phyloP scores from a whole-genome alignment of 2,797 vertebrate species.

The Tokudaia muenninki region DNA sequence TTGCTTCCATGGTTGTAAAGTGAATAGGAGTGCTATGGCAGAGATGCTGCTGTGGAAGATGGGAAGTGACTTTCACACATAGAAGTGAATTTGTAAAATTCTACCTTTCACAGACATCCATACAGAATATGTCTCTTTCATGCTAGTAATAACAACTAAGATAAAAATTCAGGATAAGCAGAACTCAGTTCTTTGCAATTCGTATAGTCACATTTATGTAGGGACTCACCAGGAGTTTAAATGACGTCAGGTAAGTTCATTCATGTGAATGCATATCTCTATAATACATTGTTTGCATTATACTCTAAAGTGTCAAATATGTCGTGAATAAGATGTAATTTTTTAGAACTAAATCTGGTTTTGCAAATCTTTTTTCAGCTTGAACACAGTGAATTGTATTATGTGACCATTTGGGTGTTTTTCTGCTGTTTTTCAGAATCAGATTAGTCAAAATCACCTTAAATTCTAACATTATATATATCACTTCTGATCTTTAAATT shows the following conservation, averaged over 20 bases:
- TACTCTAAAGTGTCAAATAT: conserved; percentile 62
- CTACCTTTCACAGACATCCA: not conserved
- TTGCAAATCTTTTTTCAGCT: conserved; percentile 72
- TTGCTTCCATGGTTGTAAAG: not conserved
- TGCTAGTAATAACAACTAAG: not conserved
- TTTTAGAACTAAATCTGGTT: conserved; percentile 46
- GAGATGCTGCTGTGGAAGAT: not conserved
- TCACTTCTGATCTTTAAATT: conserved; percentile 89
- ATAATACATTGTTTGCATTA: conserved; percentile 67
- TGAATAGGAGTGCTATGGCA: not conserved
- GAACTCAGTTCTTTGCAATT: conserved; percentile 8
- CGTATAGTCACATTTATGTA: conserved; percentile 36
- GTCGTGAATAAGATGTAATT: conserved; percentile 70
- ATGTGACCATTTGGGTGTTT: conserved; percentile 35
- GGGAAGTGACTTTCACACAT: not conserved
- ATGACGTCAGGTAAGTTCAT: not conserved
- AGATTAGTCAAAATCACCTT: conserved; percentile 86
- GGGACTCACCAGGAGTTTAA: not conserved
- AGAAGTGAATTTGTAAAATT: conserved; percentile 13
- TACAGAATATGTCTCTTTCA: not conserved
- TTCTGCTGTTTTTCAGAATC: conserved; percentile 85
- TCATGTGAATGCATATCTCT: not conserved
- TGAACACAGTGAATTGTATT: conserved; percentile 81
- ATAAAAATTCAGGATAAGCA: conserved; percentile 9
- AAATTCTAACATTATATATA: conserved; percentile 87